Evolutionary conservation across 2,888 invertebrate genomes (phyloP), one percentile per base, ranked within the genome.

Genomic region (Melieria crassipennis): DNA sequence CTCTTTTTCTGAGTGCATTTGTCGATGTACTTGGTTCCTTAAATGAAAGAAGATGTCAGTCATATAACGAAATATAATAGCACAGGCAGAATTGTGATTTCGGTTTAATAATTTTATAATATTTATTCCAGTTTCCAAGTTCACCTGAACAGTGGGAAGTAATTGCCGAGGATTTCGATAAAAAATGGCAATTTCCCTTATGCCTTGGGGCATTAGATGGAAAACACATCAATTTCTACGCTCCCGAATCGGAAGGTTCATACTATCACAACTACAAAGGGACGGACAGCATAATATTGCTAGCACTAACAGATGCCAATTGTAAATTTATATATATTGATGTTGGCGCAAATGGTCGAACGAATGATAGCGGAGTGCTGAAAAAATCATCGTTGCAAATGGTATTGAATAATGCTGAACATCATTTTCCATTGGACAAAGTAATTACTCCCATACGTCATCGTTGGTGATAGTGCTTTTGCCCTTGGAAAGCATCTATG

Each of bases 131-230:
- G 52, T 52, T 52, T 13, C 52, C 52, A 52, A 13, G 5, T n/a
- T 7, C 52, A n/a, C 9, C 52, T 13, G 52, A 52, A n/a, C 52
- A 52, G 13, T 67, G 64, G 71, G 46, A 30, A 62, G n/a, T 5
- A n/a, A 60, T 71, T n/a, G 13, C 71, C 9, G 6, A 65, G 10
- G 48, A 70, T 5, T 73, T 58, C 63, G 57, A 61, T 11, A 50
- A 45, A 30, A 68, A 57, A 71, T 70, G 67, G 68, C 57, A 67
- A 43, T 75, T 72, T 65, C 70, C 74, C 13, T 16, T 55, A 4
- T 69, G 74, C 42, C 45, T 68, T 7, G 74, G 72, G 47, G 70
- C 72, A 48, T 56, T 74, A 50, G 72, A 72, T 64, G 74, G 70
- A 52, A 74, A 72, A 42, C 74, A 74, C 30, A 64, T 70, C n/a